Evolutionary conservation across 2,888 invertebrate species (phyloP).

Genomic region (Lasiommata megera): DNA sequence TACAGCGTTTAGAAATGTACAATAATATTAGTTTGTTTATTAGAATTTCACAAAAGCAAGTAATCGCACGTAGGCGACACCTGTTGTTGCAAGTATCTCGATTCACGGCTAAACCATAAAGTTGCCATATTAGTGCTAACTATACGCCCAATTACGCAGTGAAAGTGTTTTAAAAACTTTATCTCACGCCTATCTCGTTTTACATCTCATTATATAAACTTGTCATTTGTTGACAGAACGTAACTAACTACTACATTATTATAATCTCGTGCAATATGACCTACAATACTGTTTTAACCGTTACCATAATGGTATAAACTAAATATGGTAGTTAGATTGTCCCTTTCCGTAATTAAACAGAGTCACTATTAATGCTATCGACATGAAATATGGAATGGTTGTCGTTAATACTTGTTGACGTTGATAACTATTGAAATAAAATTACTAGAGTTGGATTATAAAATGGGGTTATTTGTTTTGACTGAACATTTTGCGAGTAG

Average conservation of each 20-base stretch:
- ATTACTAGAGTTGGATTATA: no score
- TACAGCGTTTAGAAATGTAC: not conserved
- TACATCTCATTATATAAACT: constrained; percentile 24
- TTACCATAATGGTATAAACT: no score
- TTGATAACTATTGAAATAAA: no score
- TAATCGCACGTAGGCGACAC: constrained; percentile 23
- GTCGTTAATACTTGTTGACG: no score
- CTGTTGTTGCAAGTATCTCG: constrained; percentile 17
- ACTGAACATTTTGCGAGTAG: no score
- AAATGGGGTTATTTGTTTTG: no score
- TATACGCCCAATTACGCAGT: constrained; percentile 56
- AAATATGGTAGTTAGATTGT: no score
- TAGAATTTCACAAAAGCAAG: constrained; percentile 9
- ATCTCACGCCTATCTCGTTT: constrained; percentile 53
- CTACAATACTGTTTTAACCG: not conserved
- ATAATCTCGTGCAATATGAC: not conserved
- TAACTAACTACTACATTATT: constrained; percentile 1
- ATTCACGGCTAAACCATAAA: constrained; percentile 39
- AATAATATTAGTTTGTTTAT: not conserved
- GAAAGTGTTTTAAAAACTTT: constrained; percentile 63
- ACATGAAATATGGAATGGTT: no score
- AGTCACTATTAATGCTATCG: no score
- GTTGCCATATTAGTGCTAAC: constrained; percentile 55
- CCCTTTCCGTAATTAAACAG: no score
- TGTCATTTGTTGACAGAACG: constrained; percentile 1